Evolutionary conservation across 2,113 vertebrate genomes (phyloP), one percentile per base, ranked within the genome.

Genomic region (Calyptommatus sinebrachiatus): DNA sequence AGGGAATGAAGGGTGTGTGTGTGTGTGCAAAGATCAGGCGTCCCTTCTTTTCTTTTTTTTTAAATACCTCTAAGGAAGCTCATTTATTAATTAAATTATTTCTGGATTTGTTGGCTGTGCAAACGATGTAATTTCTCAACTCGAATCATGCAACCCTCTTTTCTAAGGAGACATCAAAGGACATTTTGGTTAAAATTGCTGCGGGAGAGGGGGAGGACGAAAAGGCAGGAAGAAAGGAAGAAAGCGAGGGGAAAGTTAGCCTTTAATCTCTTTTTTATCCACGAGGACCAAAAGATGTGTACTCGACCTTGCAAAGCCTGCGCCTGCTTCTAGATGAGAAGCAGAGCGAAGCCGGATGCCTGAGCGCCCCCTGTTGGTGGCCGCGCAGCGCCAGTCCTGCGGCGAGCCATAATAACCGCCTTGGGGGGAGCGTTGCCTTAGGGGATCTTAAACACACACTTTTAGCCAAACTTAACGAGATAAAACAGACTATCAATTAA

Each of bases 211-310:
- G 21, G 1, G 5, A 0, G 8, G 53, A 7, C n/a, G 35, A 41
- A 41, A 2, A 28, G 18, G 18, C 4, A 29, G 24, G 9, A 4
- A 20, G 20, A 45, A 6, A 63, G 69, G 9, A 9, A 41, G 29
- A 66, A n/a, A 66, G 26, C 21, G 60, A 60, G 72, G 61, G 53
- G 18, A 78, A 92, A 91, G 91, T 94, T 91, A 92, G 91, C 87
- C 93, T 94, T 95, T 95, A 93, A 94, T 94, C 91, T 94, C 91
- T 93, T 95, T 92, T 57, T 93, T 88, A 93, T 93, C 90, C 91
- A 35, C 76, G 46, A 85, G 91, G 91, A 93, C 92, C 90, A 92
- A 93, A 41, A 95, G 93, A 92, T 88, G 90, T 85, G 85, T 87
- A 85, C 91, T 93, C 91, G 91, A 94, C 93, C 94, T 89, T 35